Evolutionary conservation across 2,797 vertebrate species (phyloP).

Genomic region (Agapornis canus): DNA sequence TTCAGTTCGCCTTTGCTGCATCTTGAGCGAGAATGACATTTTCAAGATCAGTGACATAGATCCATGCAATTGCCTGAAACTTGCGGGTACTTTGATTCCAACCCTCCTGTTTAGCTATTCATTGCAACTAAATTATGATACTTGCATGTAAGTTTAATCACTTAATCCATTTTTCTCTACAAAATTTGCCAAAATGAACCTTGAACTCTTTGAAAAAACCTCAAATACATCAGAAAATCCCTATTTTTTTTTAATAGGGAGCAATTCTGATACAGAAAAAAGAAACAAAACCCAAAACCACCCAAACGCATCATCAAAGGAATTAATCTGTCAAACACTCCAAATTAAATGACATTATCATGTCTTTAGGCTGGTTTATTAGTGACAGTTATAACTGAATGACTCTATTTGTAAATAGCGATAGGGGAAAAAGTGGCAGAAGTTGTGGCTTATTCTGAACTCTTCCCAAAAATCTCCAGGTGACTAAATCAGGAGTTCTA

Average conservation of each 20-base stretch:
- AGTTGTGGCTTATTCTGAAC: neutral
- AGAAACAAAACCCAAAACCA: accelerated
- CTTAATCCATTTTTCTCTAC: neutral
- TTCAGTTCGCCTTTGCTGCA: neutral
- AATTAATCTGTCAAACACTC: neutral
- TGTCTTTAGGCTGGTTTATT: neutral
- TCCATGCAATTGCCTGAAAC: neutral
- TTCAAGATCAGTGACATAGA: neutral
- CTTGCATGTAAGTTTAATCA: neutral
- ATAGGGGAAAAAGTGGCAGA: neutral
- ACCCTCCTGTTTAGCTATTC: neutral
- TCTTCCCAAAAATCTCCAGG: accelerated
- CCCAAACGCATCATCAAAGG: neutral
- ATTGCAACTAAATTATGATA: neutral
- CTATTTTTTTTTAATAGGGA: neutral
- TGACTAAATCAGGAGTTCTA: neutral
- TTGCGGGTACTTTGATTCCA: neutral
- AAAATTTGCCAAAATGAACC: neutral
- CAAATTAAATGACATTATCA: neutral
- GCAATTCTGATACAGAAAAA: neutral
- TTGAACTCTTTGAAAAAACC: neutral
- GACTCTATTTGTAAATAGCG: neutral
- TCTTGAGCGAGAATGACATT: neutral
- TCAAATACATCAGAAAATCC: neutral
- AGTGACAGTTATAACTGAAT: neutral